Evolutionary conservation across 1,140 invertebrate species (phyloP).

Genomic region (Heliconius congener): DNA sequence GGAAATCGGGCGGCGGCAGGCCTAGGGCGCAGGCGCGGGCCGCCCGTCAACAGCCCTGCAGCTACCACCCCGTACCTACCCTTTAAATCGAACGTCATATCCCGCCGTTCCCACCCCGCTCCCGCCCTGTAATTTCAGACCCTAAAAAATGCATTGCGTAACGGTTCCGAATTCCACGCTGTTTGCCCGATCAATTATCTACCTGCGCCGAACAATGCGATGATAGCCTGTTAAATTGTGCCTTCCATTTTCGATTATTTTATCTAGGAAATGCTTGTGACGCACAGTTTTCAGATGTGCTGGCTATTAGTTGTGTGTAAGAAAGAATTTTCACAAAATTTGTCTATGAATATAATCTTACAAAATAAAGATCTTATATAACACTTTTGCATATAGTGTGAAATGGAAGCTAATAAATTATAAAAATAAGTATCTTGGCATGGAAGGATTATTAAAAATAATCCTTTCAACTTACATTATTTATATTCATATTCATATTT

Average conservation of each 20-base stretch:
- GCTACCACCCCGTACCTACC: constrained; percentile 66
- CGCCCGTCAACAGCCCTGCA: constrained; percentile 80
- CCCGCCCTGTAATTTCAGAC: constrained; percentile 71
- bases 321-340: neutral
- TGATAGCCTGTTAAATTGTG: constrained; percentile 29
- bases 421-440: no score
- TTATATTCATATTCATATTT: neutral
- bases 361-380: neutral
- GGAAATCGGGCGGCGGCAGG: constrained; percentile 73
- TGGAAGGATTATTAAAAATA: neutral
- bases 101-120: constrained; percentile 64
- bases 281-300: neutral
- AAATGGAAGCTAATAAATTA: neutral
- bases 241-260: constrained; percentile 13
- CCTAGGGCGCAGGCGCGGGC: constrained; percentile 64
- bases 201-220: constrained; percentile 29
- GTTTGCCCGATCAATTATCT: constrained; percentile 60
- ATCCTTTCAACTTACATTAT: neutral
- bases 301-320: neutral
- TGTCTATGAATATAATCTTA: neutral
- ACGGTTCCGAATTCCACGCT: constrained; percentile 70
- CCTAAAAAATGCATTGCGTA: constrained; percentile 81
- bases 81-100: constrained; percentile 81
- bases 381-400: neutral
- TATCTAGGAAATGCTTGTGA: neutral